These are phyloP conservation scores for Corythoichthys haematopterus DNA, from an alignment of 2,113 vertebrate species.

Conservation along the genomic window DNA sequence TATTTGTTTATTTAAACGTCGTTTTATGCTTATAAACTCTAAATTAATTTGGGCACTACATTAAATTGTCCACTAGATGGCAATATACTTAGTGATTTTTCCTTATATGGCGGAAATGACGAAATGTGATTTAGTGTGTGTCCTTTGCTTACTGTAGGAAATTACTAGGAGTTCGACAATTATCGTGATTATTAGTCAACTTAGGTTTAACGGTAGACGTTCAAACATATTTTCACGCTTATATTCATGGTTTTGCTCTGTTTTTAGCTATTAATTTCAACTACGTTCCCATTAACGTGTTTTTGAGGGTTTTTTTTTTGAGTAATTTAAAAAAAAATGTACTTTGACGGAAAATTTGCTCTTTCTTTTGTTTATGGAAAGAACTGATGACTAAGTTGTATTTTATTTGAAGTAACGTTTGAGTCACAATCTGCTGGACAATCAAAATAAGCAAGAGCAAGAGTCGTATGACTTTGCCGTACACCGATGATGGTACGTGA, in stretches of 20 bases:
- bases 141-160: background rate
- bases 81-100: background rate
- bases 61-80: background rate
- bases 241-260: background rate
- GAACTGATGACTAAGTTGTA: background rate
- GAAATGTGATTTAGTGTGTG: background rate
- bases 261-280: background rate
- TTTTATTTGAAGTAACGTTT: background rate
- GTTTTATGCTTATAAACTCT: background rate
- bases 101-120: slow-evolving; percentile 1
- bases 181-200: background rate
- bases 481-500: background rate
- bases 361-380: background rate
- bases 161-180: background rate
- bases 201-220: background rate
- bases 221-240: background rate
- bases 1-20: background rate
- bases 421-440: background rate
- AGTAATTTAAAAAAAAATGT: too few relatives aligned
- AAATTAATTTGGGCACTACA: background rate
- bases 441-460: too few relatives aligned
- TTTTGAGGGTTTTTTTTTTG: background rate
- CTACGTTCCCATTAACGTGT: background rate
- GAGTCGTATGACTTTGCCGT: background rate
- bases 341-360: background rate